These are phyloP conservation scores for Procambarus virginalis DNA, from an alignment of 1,140 invertebrate species.

Conservation along the genomic window DNA sequence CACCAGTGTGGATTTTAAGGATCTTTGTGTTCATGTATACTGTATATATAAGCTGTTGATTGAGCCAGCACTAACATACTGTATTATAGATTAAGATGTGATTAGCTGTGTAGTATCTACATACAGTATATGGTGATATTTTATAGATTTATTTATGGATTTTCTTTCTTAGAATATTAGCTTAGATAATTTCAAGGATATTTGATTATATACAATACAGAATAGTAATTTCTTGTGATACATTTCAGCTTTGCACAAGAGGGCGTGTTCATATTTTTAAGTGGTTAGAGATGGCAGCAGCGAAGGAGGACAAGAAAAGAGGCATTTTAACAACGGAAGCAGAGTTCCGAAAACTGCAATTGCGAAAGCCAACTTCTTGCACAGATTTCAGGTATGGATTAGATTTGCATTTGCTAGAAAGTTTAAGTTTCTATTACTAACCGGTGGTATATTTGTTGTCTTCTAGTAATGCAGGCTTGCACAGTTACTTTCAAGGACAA, in stretches of 20 bases:
- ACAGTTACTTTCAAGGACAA: background rate
- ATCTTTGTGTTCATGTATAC: too few species aligned
- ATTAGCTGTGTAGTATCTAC: too few species aligned
- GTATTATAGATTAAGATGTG: too few species aligned
- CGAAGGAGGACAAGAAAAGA: slow-evolving; percentile 76
- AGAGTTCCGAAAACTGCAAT: slow-evolving; percentile 71
- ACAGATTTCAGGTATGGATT: slow-evolving; percentile 58
- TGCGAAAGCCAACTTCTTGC: slow-evolving; percentile 66
- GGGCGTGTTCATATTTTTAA: slow-evolving; percentile 96
- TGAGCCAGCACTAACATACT: too few species aligned
- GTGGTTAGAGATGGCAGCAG: slow-evolving; percentile 90
- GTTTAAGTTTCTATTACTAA: background rate
- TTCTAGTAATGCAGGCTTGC: too few species aligned
- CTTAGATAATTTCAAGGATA: too few species aligned
- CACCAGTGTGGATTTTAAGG: too few species aligned
- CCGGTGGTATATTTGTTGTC: background rate
- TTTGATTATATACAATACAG: background rate
- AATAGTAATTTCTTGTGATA: background rate
- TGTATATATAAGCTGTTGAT: too few species aligned
- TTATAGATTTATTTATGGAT: too few species aligned
- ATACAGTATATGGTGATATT: too few species aligned
- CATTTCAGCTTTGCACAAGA: slow-evolving; percentile 88
- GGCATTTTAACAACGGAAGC: slow-evolving; percentile 72
- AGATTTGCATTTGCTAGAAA: background rate
- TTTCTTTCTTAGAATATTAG: too few species aligned